Evolutionary conservation across 2,888 invertebrate genomes (phyloP).

Genomic region (Meliscaeva auricollis): DNA sequence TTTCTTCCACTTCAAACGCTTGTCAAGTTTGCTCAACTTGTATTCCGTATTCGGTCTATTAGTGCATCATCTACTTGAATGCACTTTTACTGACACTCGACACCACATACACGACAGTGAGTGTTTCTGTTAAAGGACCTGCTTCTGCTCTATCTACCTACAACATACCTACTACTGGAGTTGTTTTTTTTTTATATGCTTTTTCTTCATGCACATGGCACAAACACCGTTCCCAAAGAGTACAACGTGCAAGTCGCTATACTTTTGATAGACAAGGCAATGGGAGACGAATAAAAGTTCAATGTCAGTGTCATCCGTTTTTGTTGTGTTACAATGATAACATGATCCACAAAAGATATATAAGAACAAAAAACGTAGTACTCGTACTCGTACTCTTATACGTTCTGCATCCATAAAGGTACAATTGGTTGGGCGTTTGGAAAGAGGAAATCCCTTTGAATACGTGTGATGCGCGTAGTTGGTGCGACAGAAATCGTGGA

Average conservation of each 20-base stretch:
- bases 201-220: not conserved
- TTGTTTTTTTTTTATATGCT: not conserved
- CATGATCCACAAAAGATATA: conserved; percentile 17
- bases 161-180: not conserved
- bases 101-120: conserved; percentile 61
- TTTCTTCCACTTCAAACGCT: conserved; percentile 65
- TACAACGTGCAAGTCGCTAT: conserved; percentile 15
- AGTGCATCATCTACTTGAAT: conserved; percentile 57
- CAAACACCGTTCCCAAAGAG: conserved; percentile 4
- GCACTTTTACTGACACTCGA: conserved; percentile 67
- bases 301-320: conserved; percentile 63
- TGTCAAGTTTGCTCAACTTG: conserved; percentile 70
- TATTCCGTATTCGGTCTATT: conserved; percentile 66
- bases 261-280: conserved; percentile 37
- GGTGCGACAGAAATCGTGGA: conserved; percentile 34
- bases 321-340: conserved; percentile 30
- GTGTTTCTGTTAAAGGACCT: conserved; percentile 54
- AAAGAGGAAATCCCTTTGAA: conserved; percentile 35
- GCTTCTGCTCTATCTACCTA: not conserved
- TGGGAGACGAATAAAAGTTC: conserved; percentile 57
- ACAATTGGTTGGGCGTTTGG: conserved; percentile 4
- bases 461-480: conserved; percentile 20
- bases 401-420: conserved; percentile 6
- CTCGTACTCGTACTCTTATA: not conserved
- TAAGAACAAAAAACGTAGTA: not conserved